Evolutionary conservation across 2,113 vertebrate genomes (phyloP), one percentile per base, ranked within the genome.

Genomic region (Propithecus coquereli): DNA sequence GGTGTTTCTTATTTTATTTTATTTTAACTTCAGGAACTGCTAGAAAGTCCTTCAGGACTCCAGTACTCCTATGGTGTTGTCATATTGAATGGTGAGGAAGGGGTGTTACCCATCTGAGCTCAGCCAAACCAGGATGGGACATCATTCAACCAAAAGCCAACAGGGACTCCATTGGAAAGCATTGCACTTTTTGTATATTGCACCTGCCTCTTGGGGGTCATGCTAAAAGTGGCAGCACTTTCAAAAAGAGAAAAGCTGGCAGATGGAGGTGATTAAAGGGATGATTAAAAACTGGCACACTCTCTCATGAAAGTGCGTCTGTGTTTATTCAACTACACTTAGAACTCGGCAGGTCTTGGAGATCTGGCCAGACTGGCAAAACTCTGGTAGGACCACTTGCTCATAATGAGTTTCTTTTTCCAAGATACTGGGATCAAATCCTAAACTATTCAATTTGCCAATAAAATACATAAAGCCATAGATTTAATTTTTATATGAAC

Each of bases 161-260:
- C 54, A 93, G 93, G 14, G 87, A 94, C 18, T 92, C 0, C 0
- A 77, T 22, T 94, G 54, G n/a, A 91, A 96, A 77, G 7, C 34
- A 47, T 0, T 91, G 37, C 11, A 87, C 52, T 27, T 92, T 80
- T 95, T 90, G 54, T 76, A 47, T 54, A 45, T n/a, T 94, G 59
- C 18, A 65, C 77, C 45, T 98, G 61, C 27, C 68, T 93, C n/a
- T 84, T 89, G 40, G 90, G 79, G 80, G 43, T 82, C 45, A 59
- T 59, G 32, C 23, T 89, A 83, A 97, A 97, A 92, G 43, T 82
- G 76, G 70, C 92, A 97, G 45, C 1, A 52, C 71, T 97, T 94
- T 80, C 4, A 91, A 90, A 96, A 95, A 86, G 85, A 95, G 52
- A 79, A 95, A 97, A 90, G 12, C 54, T 96, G 76, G 22, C 59